phyloP scores from a whole-genome alignment of 1,140 invertebrate genomes.

The Gonioctena quinquepunctata region DNA sequence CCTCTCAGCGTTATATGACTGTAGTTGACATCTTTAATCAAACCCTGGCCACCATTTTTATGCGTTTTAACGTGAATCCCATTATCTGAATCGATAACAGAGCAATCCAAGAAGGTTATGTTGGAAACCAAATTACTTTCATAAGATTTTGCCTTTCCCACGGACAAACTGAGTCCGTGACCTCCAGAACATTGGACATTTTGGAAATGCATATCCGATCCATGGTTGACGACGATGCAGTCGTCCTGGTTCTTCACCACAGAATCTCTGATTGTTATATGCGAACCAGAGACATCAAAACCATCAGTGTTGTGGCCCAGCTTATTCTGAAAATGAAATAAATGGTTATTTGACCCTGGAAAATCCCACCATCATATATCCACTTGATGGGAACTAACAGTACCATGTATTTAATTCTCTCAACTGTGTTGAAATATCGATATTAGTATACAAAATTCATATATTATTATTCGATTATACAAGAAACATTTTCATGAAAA shows the following conservation, averaged over 20 bases:
- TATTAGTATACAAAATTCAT: too few species aligned
- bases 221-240: constrained; percentile 27
- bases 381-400: too few species aligned
- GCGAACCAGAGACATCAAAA: constrained; percentile 22
- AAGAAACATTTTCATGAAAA: too few species aligned
- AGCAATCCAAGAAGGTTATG: constrained; percentile 22
- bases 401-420: too few species aligned
- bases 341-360: too few species aligned
- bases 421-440: too few species aligned
- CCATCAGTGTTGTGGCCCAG: constrained; percentile 29
- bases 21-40: constrained; percentile 27
- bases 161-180: constrained; percentile 28
- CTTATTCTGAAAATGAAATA: background rate
- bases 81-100: constrained; percentile 25
- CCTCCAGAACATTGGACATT: constrained; percentile 28
- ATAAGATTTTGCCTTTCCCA: constrained; percentile 21
- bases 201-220: constrained; percentile 14
- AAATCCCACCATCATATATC: too few species aligned
- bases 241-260: constrained; percentile 32
- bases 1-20: constrained; percentile 23
- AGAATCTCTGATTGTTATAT: constrained; percentile 15
- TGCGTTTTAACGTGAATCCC: constrained; percentile 32
- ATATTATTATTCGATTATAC: too few species aligned
- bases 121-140: constrained; percentile 18
- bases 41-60: constrained; percentile 18